Base-by-base conservation (phyloP, 1,140 invertebrate species). In the Maniola jurtina region DNA sequence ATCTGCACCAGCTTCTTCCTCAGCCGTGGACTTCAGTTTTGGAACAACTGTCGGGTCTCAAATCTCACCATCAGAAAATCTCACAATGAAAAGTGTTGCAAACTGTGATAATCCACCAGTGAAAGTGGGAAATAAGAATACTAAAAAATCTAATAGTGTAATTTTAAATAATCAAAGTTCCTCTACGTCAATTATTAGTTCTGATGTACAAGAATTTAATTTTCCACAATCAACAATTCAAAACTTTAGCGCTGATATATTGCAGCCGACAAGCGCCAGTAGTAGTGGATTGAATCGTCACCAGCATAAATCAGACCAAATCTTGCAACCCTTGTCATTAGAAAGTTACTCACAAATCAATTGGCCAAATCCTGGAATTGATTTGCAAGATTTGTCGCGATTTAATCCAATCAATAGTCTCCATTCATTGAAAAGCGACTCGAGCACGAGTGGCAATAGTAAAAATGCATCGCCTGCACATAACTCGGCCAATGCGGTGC, bases 351-450 rank as follows among this genome's bases (percentile, higher is more conserved):
- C 92, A 0, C 90, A 92, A 69, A 94, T 94, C 15, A 93, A 93
- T 73, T 94, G 94, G 94, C 93, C 93, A 14, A 93, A 93, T 76
- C 92, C 93, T 7, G 93, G 92, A 55, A 93, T 94, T 61, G 92
- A 93, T 73, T 91, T 93, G n/a, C 93, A 94, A 75, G 93, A 94
- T 77, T 80, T 94, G 47, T 92, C 92, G 2, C 79, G 92, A 50
- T 93, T 94, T 66, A 92, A 92, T 81, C 91, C 91, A 14, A 81
- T 92, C 0, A 85, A 92, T 72, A 88, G 84, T 35, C 75, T 92
- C 35, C 84, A 87, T 59, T 86, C 89, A 15, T 78, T 88, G 35
- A 84, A 91, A 79, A 84, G 72, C 64, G 81, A 91, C 35, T 55
- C 73, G 16, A 78, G 69, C 65, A 63, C 76, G 14, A 79, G 73